Base-by-base conservation (phyloP, 37 sponge, comb jelly and placozoan genomes). In the Cliona cf. orientalis region DNA sequence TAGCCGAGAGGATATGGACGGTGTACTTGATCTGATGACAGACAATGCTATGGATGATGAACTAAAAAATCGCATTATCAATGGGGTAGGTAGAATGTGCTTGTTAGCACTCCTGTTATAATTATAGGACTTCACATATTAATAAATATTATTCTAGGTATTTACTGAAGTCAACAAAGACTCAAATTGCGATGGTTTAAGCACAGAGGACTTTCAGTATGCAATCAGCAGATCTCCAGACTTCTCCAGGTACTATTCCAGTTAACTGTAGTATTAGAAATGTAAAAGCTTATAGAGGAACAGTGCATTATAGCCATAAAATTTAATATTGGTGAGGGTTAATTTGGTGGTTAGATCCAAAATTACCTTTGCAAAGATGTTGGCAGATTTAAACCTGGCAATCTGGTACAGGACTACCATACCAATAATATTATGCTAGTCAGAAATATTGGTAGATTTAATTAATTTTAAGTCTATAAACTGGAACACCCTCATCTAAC, bases 191-290 rank as follows among this genome's bases (percentile, higher is more conserved):
- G 90, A 84, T 73, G 90, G 90, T 25, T 56, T 91, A 3, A 83
- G 77, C 37, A 76, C 83, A 31, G 88, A 91, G 56, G 92, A 91
- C 32, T 91, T 91, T 41, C 79, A 78, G 7, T 83, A 76, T 49
- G 83, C 84, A 29, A 82, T 91, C 41, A 80, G 76, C 72, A 77
- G 84, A 74, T 72, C 92, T 35, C 92, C 92, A 23, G 92, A 91
- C 46, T 91, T 91, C 58, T 40, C 80, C 46, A 84, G 66, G 84
- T 89, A 65, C n/a, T n/a, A n/a, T n/a, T n/a, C n/a, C n/a, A n/a
- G n/a, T n/a, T n/a, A 11, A 49, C 55, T 49, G 17, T 11, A 17
- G 14, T 17, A 49, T 17, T 49, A 49, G 55, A 17, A 49, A 49
- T 6, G 25, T 39, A 74, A 28, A 7, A 43, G 11, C 34, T 36